phyloP scores from a whole-genome alignment of 1,140 invertebrate genomes.

The Euwallacea similis region DNA sequence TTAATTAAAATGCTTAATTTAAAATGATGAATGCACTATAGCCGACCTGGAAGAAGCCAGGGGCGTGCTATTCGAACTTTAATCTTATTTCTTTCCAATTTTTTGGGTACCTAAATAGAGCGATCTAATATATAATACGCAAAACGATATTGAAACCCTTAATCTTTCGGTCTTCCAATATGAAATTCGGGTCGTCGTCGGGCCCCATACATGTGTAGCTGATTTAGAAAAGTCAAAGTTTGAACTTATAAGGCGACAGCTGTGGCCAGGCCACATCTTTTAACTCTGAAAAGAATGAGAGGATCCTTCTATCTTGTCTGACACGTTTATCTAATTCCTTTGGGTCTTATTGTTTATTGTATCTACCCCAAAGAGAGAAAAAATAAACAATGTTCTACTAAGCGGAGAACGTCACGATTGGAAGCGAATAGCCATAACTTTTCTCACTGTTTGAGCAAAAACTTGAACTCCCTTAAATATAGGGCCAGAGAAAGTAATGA shows the following conservation, averaged over 20 bases:
- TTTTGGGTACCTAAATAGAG: background rate
- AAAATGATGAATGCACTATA: constrained; percentile 37
- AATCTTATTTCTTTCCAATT: background rate
- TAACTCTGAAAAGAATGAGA: constrained; percentile 23
- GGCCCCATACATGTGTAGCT: constrained; percentile 38
- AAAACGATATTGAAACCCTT: background rate
- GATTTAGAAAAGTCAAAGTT: constrained; percentile 41
- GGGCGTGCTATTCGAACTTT: constrained; percentile 8
- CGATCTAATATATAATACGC: background rate
- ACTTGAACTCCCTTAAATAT: constrained; percentile 17
- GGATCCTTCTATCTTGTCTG: constrained; percentile 23
- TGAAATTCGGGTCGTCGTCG: constrained; percentile 32
- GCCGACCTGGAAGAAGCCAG: constrained; percentile 17
- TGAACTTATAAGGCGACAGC: constrained; percentile 38
- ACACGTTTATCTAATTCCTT: constrained; percentile 36
- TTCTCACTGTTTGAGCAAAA: constrained; percentile 14
- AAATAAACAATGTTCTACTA: too few relatives aligned
- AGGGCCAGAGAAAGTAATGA: constrained; percentile 32
- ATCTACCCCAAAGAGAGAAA: background rate
- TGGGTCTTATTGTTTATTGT: constrained; percentile 20
- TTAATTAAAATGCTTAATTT: constrained; percentile 40
- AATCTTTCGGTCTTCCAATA: constrained; percentile 27
- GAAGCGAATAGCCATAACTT: background rate
- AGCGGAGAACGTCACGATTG: too few relatives aligned
- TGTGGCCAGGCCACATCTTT: constrained; percentile 34